Evolutionary conservation across 2,797 vertebrate genomes (phyloP), one percentile per base, ranked within the genome.

Genomic region (Petrocephalus schoutedeni): DNA sequence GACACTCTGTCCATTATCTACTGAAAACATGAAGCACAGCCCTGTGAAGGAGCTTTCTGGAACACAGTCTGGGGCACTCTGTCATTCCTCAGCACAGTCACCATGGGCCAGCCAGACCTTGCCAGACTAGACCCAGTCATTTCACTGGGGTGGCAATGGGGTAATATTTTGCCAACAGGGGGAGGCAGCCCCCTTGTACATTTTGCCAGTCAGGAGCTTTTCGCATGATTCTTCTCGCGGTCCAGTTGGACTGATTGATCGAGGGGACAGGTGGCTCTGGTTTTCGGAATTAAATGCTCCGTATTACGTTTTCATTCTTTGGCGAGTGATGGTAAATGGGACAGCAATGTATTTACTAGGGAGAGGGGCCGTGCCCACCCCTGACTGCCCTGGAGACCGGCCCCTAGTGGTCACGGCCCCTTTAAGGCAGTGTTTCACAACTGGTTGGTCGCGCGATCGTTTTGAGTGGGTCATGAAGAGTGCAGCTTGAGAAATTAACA

Each of bases 1-100:
- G 91, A 92, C 92, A 91, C 94, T 93, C 90, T 96, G 96, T 95
- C 96, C 95, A 95, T 94, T 95, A 95, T 93, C 95, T 92, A 94
- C 89, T 88, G 28, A 92, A 92, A 93, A 92, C 93, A 96, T 95
- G 93, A 96, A 95, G 92, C 92, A 41, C 88, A 41, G 93, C 94
- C 94, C 91, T 89, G 88, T 12, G 28, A 49, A 77, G 58, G n/a
- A 41, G 71, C 14, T 59, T 53, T 89, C 64, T 45, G 67, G 10
- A 59, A n/a, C 77, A 67, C 5, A 51, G 49, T 51, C 64, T 14
- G 28, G 64, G 28, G 10, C 4, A 1, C 64, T 67, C 64, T 32
- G 64, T 32, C 64, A 32, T 32, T 4, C 10, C 23, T 32, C 64
- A 67, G 64, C 3, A 67, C 64, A 32, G 12, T 1, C 23, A 67